Base-by-base conservation (phyloP, 1,140 invertebrate species). In the Saccostrea glomerata region DNA sequence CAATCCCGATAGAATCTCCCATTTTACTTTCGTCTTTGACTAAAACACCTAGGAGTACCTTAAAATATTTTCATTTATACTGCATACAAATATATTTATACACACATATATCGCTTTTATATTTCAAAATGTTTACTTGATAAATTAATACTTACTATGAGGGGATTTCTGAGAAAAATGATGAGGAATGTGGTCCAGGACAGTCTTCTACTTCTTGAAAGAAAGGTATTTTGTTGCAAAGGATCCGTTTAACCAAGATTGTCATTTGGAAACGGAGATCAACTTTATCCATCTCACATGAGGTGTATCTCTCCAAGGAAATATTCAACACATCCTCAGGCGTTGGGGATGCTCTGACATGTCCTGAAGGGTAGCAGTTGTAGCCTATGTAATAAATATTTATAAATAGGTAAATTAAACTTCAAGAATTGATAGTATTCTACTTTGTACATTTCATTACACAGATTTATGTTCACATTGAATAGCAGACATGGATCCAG, bases 251-350 rank as follows among this genome's bases (percentile, higher is more conserved):
- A 12, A 90, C 40, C 4, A 88, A 55, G 4, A 30, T 84, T 7
- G 86, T 56, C 54, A 90, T 73, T 86, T 90, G 86, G 7, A 36
- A 60, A 36, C 73, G 30, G 6, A 89, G 36, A 15, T 47, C 12
- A 36, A 58, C 63, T 70, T 89, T 63, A 85, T 89, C 89, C 25
- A 82, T 73, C 12, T 82, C 55, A 25, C 40, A 40, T 77, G 84
- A 63, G 2, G 87, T 7, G 36, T 84, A 87, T 12, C 11, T 63
- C 15, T 55, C 36, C 7, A 87, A 83, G 17, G 85, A 36, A 20
- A 86, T 86, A 15, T 13, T 54, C 4, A 17, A 0, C 6, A 86
- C 36, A 40, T 66, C 58, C 36, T 70, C 56, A 7, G 85, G 60
- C 25, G 15, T 36, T 36, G 30, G 30, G 30, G 30, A 36, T 36